Percentiles rank a stretch among this genome's conserved stretches.
Evolutionary conservation across 2,113 vertebrate genomes (phyloP).

Genomic region (Phylloscopus trochiloides): DNA sequence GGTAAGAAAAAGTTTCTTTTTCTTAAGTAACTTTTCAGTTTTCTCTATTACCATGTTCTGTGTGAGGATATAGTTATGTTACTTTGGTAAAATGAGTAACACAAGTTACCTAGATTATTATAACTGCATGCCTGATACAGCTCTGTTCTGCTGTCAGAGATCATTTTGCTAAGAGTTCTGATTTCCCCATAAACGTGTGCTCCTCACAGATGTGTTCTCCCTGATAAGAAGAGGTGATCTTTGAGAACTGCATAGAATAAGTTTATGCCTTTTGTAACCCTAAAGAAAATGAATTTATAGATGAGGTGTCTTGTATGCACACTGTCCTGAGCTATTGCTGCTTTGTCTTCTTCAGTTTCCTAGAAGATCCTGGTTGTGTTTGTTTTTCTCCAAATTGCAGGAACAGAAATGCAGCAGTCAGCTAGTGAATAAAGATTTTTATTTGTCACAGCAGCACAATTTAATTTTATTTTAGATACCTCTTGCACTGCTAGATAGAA

Average conservation of each 20-base stretch:
- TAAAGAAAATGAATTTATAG: not conserved
- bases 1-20: conserved; percentile 73
- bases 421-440: not conserved
- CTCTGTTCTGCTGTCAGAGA: not conserved
- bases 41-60: not conserved
- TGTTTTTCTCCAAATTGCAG: not conserved
- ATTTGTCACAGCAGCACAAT: not conserved
- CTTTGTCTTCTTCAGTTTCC: not conserved
- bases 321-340: not conserved
- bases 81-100: not conserved
- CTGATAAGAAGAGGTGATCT: not conserved
- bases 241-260: not conserved
- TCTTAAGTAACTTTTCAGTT: not conserved
- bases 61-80: not conserved
- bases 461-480: not conserved
- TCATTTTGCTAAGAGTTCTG: not conserved
- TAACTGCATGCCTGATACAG: not conserved
- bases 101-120: not conserved
- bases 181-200: not conserved
- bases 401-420: not conserved
- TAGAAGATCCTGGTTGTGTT: not conserved
- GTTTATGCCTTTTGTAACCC: not conserved
- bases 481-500: not conserved
- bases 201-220: not conserved
- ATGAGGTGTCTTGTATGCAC: not conserved